Base-by-base conservation (phyloP, 2,797 vertebrate species). In the Pelodytes ibericus region DNA sequence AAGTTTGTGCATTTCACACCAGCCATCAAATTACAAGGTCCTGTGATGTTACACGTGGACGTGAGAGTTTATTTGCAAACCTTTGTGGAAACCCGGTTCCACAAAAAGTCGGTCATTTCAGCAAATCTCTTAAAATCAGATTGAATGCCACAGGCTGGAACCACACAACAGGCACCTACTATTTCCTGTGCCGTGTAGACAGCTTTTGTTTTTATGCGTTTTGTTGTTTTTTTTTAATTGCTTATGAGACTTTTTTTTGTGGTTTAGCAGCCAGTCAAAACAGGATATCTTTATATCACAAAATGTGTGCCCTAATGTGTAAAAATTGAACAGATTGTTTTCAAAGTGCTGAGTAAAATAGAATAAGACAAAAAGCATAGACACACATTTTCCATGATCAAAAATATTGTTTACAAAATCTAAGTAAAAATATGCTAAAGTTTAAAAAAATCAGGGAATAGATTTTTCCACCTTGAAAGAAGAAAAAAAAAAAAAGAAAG, bases 201-300 rank as follows among this genome's bases (percentile, higher is more conserved):
- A 26, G 79, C 80, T 83, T 88, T 58, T 81, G 82, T 89, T 68
- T 78, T 62, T 70, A 44, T 58, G 41, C 18, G 41, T 44, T 44
- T 29, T 65, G n/a, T 65, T 62, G 57, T 80, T 83, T 85, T 83
- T 30, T 74, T 2, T 29, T 83, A 73, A 64, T 79, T 84, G 85
- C 83, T 82, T 84, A 82, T 84, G 80, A 87, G 84, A 86, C 90
- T 88, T 84, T 75, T 72, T 93, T 75, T 72, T 93, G 94, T 88
- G 94, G 93, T 93, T 91, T 93, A 89, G 87, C 83, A 88, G 89
- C 90, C 91, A 90, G 92, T 95, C 95, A 95, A 93, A 96, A 93
- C 94, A 94, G 91, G 90, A 95, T 89, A 88, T 89, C 91, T 90
- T 89, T 89, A 85, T 85, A 89, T 82, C 49, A 53, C 41, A 47